Evolutionary conservation across 2,797 vertebrate genomes (phyloP).

Genomic region (Karalla daura): DNA sequence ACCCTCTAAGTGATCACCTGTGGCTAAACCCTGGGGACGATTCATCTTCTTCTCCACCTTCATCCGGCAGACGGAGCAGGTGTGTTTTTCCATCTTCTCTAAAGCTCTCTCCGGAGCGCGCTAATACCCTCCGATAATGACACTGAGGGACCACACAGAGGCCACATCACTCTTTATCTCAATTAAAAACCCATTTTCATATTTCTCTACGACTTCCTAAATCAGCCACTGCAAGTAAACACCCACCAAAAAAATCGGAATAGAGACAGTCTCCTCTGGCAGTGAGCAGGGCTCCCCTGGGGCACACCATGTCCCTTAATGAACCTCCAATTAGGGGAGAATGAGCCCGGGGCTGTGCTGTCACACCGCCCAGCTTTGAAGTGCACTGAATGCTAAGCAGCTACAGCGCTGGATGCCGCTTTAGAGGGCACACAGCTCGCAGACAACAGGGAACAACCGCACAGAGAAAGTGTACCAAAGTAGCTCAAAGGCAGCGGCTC

Average conservation of each 20-base stretch:
- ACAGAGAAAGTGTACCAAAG: slow-evolving; percentile 47
- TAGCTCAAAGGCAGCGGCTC: slow-evolving; percentile 81
- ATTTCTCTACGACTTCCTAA: slow-evolving; percentile 65
- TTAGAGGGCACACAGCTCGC: slow-evolving; percentile 59
- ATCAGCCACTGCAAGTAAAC: slow-evolving; percentile 66
- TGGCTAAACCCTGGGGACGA: slow-evolving; percentile 71
- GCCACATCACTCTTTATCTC: slow-evolving; percentile 69
- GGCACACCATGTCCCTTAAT: slow-evolving; percentile 78
- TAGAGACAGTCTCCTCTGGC: slow-evolving; percentile 63
- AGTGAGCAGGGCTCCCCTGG: slow-evolving; percentile 62
- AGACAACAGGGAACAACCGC: slow-evolving; percentile 53
- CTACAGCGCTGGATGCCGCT: slow-evolving; percentile 54
- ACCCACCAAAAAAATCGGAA: slow-evolving; percentile 57
- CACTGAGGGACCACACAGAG: slow-evolving; percentile 61
- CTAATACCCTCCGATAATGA: slow-evolving; percentile 61
- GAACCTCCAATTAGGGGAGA: slow-evolving; percentile 83
- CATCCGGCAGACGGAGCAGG: slow-evolving; percentile 62
- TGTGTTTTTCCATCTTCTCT: slow-evolving; percentile 45
- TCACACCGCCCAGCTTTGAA: slow-evolving; percentile 78
- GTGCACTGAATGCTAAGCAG: slow-evolving; percentile 77
- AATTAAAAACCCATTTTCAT: slow-evolving; percentile 78
- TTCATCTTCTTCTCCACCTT: slow-evolving; percentile 40
- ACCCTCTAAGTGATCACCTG: slow-evolving; percentile 77
- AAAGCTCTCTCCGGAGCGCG: slow-evolving; percentile 26
- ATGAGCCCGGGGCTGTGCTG: slow-evolving; percentile 76